These are phyloP conservation scores for Phorcus lineatus DNA, from an alignment of 2,888 invertebrate genomes.

Conservation along the genomic window DNA sequence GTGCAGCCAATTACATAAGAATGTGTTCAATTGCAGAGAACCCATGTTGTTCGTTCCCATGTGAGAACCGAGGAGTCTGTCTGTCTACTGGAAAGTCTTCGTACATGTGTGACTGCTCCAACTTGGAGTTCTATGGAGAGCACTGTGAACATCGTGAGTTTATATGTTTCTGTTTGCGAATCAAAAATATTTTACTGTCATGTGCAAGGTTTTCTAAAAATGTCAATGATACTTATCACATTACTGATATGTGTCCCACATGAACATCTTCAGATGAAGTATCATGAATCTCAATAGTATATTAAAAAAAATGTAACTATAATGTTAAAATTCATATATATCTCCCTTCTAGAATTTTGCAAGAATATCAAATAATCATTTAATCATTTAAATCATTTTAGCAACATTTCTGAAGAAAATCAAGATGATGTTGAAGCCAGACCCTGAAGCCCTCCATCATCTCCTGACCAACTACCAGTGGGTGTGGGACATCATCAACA, in stretches of 20 bases:
- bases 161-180: no score
- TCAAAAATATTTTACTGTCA: no score
- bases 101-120: slow-evolving; percentile 74
- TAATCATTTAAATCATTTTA: slow-evolving; percentile 41
- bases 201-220: no score
- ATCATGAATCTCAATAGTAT: no score
- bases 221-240: no score
- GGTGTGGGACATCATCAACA: slow-evolving; percentile 73
- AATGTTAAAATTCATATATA: no score
- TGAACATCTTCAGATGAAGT: no score
- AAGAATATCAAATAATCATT: no score
- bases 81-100: slow-evolving; percentile 61
- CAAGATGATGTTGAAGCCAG: slow-evolving; percentile 59
- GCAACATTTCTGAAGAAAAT: slow-evolving; percentile 61
- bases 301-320: no score
- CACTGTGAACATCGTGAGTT: slow-evolving; percentile 73
- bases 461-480: slow-evolving; percentile 68
- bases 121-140: slow-evolving; percentile 70
- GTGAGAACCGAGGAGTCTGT: slow-evolving; percentile 74
- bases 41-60: slow-evolving; percentile 76
- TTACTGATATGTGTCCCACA: no score
- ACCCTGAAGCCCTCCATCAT: slow-evolving; percentile 59
- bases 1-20: no score
- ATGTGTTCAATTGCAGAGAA: slow-evolving; percentile 65
- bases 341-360: no score